Evolutionary conservation across 2,888 invertebrate genomes (phyloP).

Genomic region (Eupeodes latifasciatus): DNA sequence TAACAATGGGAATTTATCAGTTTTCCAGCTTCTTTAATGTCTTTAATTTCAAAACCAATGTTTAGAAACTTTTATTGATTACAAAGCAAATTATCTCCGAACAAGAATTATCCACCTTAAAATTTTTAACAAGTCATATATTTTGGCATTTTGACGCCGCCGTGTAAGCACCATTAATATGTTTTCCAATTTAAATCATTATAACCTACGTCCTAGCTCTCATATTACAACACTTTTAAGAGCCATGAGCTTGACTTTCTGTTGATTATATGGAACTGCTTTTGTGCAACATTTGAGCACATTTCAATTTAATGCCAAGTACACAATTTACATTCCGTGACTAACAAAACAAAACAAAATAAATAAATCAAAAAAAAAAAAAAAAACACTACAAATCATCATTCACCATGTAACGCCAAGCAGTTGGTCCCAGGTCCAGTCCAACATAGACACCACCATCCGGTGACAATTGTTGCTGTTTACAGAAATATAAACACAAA

Average conservation of each 20-base stretch:
- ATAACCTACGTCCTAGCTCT: too few species aligned
- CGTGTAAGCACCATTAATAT: too few species aligned
- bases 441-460: conserved; percentile 68
- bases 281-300: neutral
- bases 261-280: neutral
- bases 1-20: too few species aligned
- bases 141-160: too few species aligned
- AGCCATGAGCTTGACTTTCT: conserved; percentile 21
- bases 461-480: conserved; percentile 70
- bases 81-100: too few species aligned
- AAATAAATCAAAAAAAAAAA: conserved; percentile 11
- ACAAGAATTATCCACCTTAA: too few species aligned
- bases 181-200: too few species aligned
- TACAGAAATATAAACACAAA: conserved; percentile 8
- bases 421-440: conserved; percentile 29
- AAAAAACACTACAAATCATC: conserved; percentile 58
- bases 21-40: too few species aligned
- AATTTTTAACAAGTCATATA: too few species aligned
- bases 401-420: conserved; percentile 56
- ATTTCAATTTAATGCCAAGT: conserved; percentile 47
- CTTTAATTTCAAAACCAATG: too few species aligned
- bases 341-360: neutral
- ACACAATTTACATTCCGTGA: conserved; percentile 28
- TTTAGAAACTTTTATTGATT: too few species aligned
- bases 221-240: too few species aligned